These are phyloP conservation scores for Sminthurides bifidus DNA, from an alignment of 1,140 invertebrate genomes.

Conservation along the genomic window DNA sequence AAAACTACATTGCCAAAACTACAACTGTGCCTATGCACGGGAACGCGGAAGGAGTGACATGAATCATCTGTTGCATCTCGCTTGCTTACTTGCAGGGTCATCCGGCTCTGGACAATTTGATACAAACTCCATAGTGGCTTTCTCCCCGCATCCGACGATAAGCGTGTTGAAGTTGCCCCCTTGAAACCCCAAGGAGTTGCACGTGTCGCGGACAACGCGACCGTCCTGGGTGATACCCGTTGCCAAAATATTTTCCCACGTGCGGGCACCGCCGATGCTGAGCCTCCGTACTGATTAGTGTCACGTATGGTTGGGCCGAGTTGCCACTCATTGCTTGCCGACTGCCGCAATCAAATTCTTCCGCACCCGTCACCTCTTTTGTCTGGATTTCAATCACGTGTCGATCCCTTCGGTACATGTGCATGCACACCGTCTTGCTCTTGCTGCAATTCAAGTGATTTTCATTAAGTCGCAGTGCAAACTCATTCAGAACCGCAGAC, in stretches of 20 bases:
- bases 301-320: constrained; percentile 26
- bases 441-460: constrained; percentile 42
- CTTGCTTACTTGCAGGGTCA: constrained; percentile 32
- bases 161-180: constrained; percentile 23
- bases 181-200: constrained; percentile 1
- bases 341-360: constrained; percentile 12
- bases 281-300: constrained; percentile 28
- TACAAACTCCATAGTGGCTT: constrained; percentile 35
- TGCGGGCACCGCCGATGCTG: constrained; percentile 26
- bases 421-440: constrained; percentile 45
- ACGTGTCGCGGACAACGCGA: constrained; percentile 19
- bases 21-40: background rate
- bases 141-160: constrained; percentile 33
- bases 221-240: constrained; percentile 17
- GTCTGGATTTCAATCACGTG: constrained; percentile 42
- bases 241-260: constrained; percentile 31
- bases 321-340: constrained; percentile 15
- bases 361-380: constrained; percentile 17
- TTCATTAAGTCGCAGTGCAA: no score
- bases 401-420: constrained; percentile 43
- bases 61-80: no score
- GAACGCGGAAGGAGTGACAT: background rate
- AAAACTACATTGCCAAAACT: background rate
- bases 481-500: no score
- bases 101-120: constrained; percentile 33